Evolutionary conservation across 2,113 vertebrate species (phyloP), one percentile per base, ranked within the genome.

Genomic region (Nycticebus coucang): DNA sequence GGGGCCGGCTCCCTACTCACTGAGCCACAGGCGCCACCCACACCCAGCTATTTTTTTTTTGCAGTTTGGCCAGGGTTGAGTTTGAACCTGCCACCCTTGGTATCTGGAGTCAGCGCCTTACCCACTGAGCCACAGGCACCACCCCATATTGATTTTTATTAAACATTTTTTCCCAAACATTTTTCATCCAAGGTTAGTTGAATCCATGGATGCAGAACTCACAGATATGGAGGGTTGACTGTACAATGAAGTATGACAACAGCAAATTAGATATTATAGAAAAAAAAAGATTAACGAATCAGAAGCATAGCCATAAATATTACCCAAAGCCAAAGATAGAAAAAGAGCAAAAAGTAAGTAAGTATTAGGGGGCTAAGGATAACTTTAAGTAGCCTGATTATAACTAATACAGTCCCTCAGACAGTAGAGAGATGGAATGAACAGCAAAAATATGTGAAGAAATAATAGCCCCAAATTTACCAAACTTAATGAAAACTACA

Each of bases 401-500:
- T 53, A 71, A 30, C 17, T 55, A 62, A 80, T 62, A 18, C 22
- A 80, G 35, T 53, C 30, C 13, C 37, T 80, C 24, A 80, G 69
- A 85, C 5, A 37, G 35, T 28, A 62, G 33, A 87, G 45, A 53
- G 45, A 84, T 59, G 53, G 50, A 75, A 28, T 4, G 0, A 33
- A 59, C 3, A 30, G 22, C 41, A 55, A 93, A 86, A 62, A 59
- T 15, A 7, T 26, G 74, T n/a, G 19, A 66, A 64, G 28, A 81
- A 93, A 35, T 93, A 87, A 75, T 75, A 57, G 66, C 55, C 64
- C 37, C 87, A 85, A 88, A 64, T n/a, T 37, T n/a, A 75, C 50
- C 37, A 69, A 93, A 78, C 15, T 71, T 71, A 3, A 33, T 64
- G 33, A 93, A 79, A 69, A 86, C 35, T 69, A 81, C 6, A 72